These are phyloP conservation scores for Anguilla megastoma DNA, from an alignment of 2,797 vertebrate species.

Conservation along the genomic window DNA sequence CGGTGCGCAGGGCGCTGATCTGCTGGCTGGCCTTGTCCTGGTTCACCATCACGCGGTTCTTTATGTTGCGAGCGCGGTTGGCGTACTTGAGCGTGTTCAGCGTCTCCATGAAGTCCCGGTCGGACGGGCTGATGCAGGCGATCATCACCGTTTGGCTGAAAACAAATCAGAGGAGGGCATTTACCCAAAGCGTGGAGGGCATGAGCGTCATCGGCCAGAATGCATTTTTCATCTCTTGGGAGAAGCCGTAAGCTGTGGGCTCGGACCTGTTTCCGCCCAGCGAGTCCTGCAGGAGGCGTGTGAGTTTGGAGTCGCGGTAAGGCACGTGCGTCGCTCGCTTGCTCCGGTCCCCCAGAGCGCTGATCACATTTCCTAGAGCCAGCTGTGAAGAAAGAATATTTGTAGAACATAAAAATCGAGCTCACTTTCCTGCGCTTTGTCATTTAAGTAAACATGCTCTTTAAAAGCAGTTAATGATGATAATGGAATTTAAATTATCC, in stretches of 20 bases:
- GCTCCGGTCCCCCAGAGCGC: slow-evolving; percentile 93
- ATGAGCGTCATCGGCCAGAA: background rate
- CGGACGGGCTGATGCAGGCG: slow-evolving; percentile 94
- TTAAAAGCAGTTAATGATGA: background rate
- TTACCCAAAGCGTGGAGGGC: background rate
- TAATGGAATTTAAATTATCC: background rate
- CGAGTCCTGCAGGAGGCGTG: slow-evolving; percentile 92
- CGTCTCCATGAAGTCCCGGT: slow-evolving; percentile 98
- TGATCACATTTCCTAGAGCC: slow-evolving; percentile 96
- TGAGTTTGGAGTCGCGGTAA: slow-evolving; percentile 96
- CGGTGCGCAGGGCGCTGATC: slow-evolving; percentile 88
- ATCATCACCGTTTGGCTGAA: slow-evolving; percentile 96
- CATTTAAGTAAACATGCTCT: background rate
- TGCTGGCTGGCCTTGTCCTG: slow-evolving; percentile 95
- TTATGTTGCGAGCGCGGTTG: slow-evolving; percentile 95
- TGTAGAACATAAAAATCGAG: background rate
- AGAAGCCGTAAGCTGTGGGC: too few relatives aligned
- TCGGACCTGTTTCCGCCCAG: slow-evolving; percentile 94
- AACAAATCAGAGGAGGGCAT: background rate
- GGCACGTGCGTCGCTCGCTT: slow-evolving; percentile 93
- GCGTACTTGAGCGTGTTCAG: slow-evolving; percentile 94
- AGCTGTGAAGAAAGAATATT: slow-evolving; percentile 67
- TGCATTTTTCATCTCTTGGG: background rate
- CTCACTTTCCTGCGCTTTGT: background rate
- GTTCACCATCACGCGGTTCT: slow-evolving; percentile 96